A percentile compares a stretch with the other conserved stretches of the same genome.
phyloP scores from a whole-genome alignment of 1,140 invertebrate genomes.

The Acromyrmex charruanus region DNA sequence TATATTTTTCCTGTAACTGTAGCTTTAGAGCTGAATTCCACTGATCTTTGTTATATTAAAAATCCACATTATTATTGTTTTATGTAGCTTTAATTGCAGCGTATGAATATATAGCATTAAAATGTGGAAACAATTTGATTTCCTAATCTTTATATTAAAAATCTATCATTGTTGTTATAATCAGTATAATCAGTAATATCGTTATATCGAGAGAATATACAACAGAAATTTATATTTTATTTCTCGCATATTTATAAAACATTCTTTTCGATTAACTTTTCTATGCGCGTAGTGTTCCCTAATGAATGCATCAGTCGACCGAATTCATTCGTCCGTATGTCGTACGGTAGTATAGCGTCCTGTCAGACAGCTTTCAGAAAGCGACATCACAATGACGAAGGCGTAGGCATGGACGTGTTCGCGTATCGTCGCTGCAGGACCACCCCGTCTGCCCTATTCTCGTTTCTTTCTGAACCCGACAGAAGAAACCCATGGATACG shows the following conservation, averaged over 20 bases:
- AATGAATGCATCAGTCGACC: slow-evolving; percentile 49
- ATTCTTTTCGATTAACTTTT: background rate
- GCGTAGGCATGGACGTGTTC: slow-evolving; percentile 60
- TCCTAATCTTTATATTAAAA: background rate
- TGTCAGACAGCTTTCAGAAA: slow-evolving; percentile 47
- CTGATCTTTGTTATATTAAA: background rate
- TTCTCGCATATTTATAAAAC: background rate
- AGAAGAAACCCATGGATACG: slow-evolving; percentile 48
- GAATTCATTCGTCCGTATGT: slow-evolving; percentile 39
- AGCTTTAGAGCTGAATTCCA: background rate
- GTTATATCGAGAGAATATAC: background rate
- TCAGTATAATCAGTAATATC: background rate
- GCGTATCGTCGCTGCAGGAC: slow-evolving; percentile 47
- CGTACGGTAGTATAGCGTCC: slow-evolving; percentile 42
- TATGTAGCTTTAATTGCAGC: background rate
- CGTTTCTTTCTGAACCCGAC: slow-evolving; percentile 47
- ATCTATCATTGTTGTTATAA: background rate
- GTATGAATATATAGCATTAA: too few species aligned
- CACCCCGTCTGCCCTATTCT: slow-evolving; percentile 33
- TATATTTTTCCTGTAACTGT: slow-evolving; percentile 8
- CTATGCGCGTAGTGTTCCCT: background rate
- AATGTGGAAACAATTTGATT: too few species aligned
- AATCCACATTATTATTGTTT: background rate
- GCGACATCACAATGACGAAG: slow-evolving; percentile 61
- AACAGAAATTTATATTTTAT: background rate